phyloP scores from a whole-genome alignment of 2,888 invertebrate species.

The Neoscelio sp. region DNA sequence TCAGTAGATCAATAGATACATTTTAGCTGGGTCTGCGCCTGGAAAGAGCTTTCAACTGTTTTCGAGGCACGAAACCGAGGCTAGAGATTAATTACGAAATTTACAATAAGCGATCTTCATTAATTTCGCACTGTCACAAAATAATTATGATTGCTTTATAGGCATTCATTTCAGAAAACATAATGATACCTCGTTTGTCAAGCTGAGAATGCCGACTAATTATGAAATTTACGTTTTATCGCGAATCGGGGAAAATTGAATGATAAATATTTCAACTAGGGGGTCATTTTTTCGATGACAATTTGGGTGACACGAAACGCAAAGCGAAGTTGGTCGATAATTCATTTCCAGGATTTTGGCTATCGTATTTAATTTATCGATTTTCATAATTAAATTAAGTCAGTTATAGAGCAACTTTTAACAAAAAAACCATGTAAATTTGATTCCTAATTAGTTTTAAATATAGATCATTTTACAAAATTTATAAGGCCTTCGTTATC shows the following conservation, averaged over 20 bases:
- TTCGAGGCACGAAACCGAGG: conserved; percentile 50
- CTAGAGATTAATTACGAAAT: conserved; percentile 65
- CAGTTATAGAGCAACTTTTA: no score
- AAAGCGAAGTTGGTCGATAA: no score
- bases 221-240: conserved; percentile 50
- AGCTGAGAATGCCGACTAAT: conserved; percentile 38
- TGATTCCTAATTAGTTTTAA: no score
- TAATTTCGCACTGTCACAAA: conserved; percentile 61
- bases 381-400: no score
- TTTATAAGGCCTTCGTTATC: no score
- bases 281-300: background rate
- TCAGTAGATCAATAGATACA: conserved; percentile 67
- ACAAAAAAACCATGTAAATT: no score
- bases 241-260: conserved; percentile 39
- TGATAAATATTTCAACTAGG: conserved; percentile 43
- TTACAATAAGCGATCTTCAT: conserved; percentile 65
- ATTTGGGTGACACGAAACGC: no score
- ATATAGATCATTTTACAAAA: no score
- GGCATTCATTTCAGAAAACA: conserved; percentile 47
- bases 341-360: no score
- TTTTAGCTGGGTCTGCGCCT: conserved; percentile 53
- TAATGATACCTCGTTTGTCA: conserved; percentile 57
- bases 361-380: no score
- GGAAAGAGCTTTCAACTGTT: conserved; percentile 62
- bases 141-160: conserved; percentile 63